Evolutionary conservation across 1,140 invertebrate species (phyloP).

Genomic region (Phenacoccus solenopsis): DNA sequence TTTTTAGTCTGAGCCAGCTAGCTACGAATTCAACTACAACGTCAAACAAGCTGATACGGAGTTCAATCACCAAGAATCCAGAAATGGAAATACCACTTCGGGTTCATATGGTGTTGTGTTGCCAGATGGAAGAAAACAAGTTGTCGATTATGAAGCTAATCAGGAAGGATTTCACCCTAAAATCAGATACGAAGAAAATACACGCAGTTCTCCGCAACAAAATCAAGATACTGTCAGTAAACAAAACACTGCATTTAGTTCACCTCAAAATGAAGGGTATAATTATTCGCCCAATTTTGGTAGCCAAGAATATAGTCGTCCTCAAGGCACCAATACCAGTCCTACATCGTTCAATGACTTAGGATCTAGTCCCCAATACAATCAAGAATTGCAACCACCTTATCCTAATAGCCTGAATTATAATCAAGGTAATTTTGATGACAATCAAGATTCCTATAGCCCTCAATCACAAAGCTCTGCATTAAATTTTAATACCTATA

Average conservation of each 20-base stretch:
- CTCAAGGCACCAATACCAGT: neutral
- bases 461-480: neutral
- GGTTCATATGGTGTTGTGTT: constrained; percentile 50
- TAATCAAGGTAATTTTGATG: neutral
- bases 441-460: neutral
- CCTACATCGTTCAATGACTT: neutral
- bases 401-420: neutral
- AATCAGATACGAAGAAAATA: constrained; percentile 52
- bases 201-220: constrained; percentile 26
- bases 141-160: constrained; percentile 51
- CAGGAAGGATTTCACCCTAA: constrained; percentile 49
- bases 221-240: too few relatives aligned
- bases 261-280: neutral
- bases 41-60: constrained; percentile 46
- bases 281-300: neutral
- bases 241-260: neutral
- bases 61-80: constrained; percentile 49
- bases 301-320: too few relatives aligned
- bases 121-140: constrained; percentile 49
- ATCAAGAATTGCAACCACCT: neutral
- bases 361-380: neutral
- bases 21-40: constrained; percentile 52
- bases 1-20: constrained; percentile 45
- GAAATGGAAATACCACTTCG: constrained; percentile 44
- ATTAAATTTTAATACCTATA: neutral